Conservation (phyloP, 1,140 invertebrate species). For the Drosophila fuyamai region DNA sequence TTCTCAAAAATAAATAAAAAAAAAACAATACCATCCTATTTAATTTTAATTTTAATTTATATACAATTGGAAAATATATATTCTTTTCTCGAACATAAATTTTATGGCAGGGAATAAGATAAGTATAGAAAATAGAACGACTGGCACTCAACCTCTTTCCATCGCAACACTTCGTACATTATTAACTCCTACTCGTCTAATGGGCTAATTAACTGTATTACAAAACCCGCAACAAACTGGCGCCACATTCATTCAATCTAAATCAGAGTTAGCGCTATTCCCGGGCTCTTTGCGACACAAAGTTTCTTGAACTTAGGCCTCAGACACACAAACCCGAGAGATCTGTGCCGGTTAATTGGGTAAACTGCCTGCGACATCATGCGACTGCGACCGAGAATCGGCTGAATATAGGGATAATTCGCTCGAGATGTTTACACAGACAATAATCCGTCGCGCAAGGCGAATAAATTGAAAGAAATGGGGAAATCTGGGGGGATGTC, state of each 20-base stretch:
- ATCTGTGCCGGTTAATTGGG: slow-evolving; percentile 55
- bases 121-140: not conserved
- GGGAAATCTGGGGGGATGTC: slow-evolving; percentile 18
- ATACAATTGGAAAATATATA: too few relatives aligned
- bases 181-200: slow-evolving; percentile 17
- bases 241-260: slow-evolving; percentile 62
- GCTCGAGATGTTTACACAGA: slow-evolving; percentile 68
- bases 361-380: slow-evolving; percentile 72
- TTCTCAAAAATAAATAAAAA: too few relatives aligned
- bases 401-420: slow-evolving; percentile 64
- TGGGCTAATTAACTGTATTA: slow-evolving; percentile 37
- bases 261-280: slow-evolving; percentile 39
- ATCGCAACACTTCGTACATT: slow-evolving; percentile 2
- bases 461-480: slow-evolving; percentile 76
- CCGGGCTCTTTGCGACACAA: slow-evolving; percentile 7
- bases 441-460: slow-evolving; percentile 74
- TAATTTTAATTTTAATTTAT: too few relatives aligned
- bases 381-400: slow-evolving; percentile 8
- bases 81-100: too few relatives aligned
- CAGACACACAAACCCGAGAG: slow-evolving; percentile 2
- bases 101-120: too few relatives aligned
- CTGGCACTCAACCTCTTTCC: not conserved
- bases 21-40: too few relatives aligned
- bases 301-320: slow-evolving; percentile 72
- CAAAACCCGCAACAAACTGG: slow-evolving; percentile 41